Evolutionary conservation across 2,888 invertebrate species (phyloP).

Genomic region (Caenorhabditis sp.): DNA sequence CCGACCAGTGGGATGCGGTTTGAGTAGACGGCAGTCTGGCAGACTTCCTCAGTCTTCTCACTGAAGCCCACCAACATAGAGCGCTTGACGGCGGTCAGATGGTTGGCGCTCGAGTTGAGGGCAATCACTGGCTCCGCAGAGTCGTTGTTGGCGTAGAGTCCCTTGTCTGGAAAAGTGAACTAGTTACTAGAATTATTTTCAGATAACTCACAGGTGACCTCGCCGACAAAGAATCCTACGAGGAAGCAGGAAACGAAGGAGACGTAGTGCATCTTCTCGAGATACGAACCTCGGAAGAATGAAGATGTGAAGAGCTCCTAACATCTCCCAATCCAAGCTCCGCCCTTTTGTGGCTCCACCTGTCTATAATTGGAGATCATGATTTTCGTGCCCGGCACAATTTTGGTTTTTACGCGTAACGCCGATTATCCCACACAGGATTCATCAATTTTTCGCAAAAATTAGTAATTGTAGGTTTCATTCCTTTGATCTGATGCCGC

Average conservation of each 20-base stretch:
- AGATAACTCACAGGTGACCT: background rate
- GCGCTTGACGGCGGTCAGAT: slow-evolving; percentile 1
- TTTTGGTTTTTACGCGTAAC: background rate
- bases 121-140: background rate
- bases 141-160: too few species aligned
- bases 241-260: too few species aligned
- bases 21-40: slow-evolving; percentile 2
- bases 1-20: slow-evolving; percentile 8
- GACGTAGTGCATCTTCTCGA: too few species aligned
- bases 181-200: background rate
- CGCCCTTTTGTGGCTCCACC: slow-evolving; percentile 28
- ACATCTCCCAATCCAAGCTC: background rate
- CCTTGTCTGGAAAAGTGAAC: too few species aligned
- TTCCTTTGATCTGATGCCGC: background rate
- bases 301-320: background rate
- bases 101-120: background rate
- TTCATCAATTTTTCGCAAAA: background rate
- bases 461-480: background rate
- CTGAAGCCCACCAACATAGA: slow-evolving; percentile 53
- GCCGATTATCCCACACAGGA: background rate
- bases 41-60: slow-evolving; percentile 43
- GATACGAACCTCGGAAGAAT: too few species aligned
- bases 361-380: background rate
- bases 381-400: too few species aligned
- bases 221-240: too few species aligned